A percentile compares a stretch with the other conserved stretches of the same genome.
Evolutionary conservation across 2,113 vertebrate species (phyloP).

Genomic region (Heliornis fulica): DNA sequence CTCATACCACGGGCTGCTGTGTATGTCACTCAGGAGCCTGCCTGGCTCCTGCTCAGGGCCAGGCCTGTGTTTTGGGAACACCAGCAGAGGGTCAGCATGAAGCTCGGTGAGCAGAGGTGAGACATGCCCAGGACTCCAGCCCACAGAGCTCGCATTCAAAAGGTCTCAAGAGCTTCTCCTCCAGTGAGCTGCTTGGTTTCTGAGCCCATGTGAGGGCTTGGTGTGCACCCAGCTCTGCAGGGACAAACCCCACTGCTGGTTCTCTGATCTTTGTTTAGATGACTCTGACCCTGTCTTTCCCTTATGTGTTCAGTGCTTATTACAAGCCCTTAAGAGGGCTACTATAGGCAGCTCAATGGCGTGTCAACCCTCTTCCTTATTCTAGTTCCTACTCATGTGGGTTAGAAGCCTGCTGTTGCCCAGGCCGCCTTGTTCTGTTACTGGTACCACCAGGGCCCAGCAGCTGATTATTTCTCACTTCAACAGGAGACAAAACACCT

Average conservation of each 20-base stretch:
- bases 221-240: neutral
- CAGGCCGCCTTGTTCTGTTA: neutral
- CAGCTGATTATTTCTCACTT: fast-evolving
- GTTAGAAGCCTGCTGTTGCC: neutral
- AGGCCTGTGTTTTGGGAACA: fast-evolving
- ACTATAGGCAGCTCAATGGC: neutral
- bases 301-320: fast-evolving
- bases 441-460: neutral
- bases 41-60: fast-evolving
- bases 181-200: neutral
- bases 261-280: neutral
- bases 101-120: fast-evolving
- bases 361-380: neutral
- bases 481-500: neutral
- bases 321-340: neutral
- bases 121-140: neutral
- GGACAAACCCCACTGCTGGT: neutral
- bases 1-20: fast-evolving
- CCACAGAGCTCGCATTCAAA: neutral
- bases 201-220: neutral
- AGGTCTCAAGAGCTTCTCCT: neutral
- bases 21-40: fast-evolving
- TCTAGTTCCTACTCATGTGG: neutral
- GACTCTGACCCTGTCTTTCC: neutral
- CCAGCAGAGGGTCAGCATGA: fast-evolving